Percentiles rank a stretch among this genome's conserved stretches.
phyloP scores from a whole-genome alignment of 2,113 vertebrate species.

The Turnix velox region DNA sequence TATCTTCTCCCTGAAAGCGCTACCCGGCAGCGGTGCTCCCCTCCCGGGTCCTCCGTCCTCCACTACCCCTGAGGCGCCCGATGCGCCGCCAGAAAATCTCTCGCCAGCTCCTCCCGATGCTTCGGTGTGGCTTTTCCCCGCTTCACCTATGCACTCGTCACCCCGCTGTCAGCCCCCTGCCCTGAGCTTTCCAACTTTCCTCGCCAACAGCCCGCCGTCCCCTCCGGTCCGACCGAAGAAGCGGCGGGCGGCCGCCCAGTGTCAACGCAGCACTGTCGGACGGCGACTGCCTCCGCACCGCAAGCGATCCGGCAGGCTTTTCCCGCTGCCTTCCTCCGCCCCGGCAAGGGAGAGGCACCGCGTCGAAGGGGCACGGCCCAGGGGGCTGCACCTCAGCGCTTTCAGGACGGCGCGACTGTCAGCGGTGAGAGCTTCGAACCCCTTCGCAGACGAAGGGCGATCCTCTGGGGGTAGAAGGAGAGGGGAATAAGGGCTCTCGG shows the following conservation, averaged over 20 bases:
- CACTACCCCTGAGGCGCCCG: background rate
- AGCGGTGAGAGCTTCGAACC: background rate
- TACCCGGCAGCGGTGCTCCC: background rate
- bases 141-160: background rate
- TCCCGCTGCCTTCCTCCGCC: background rate
- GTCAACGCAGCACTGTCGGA: background rate
- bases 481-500: background rate
- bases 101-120: slow-evolving; percentile 5
- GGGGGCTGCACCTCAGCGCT: background rate
- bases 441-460: background rate
- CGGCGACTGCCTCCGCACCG: background rate
- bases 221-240: background rate
- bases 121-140: background rate
- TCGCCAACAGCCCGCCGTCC: background rate
- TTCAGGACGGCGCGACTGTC: background rate
- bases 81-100: background rate
- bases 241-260: background rate
- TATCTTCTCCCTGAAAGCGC: background rate
- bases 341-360: background rate
- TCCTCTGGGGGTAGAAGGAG: background rate
- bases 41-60: background rate
- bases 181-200: background rate
- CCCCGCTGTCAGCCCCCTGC: background rate
- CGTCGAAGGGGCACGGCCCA: background rate
- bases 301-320: background rate